Conservation (phyloP, 2,888 invertebrate species). For the Noctua janthe region DNA sequence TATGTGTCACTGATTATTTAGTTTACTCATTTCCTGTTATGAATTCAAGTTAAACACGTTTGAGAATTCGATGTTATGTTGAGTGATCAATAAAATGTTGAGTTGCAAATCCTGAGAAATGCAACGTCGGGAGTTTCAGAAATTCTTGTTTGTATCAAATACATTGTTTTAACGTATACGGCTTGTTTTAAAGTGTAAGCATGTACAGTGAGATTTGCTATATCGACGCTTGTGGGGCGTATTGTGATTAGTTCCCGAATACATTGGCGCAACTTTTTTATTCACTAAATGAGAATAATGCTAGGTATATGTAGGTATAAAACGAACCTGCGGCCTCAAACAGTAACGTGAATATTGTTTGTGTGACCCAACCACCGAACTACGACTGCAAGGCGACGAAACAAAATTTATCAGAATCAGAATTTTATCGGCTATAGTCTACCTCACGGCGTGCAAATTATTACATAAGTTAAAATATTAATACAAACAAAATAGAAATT, state of each 20-base stretch:
- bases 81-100: slow-evolving; percentile 17
- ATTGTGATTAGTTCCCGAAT: neutral
- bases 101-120: slow-evolving; percentile 26
- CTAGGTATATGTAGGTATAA: no score
- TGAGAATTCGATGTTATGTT: slow-evolving; percentile 17
- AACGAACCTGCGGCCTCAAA: neutral
- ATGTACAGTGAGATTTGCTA: neutral
- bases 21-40: slow-evolving; percentile 13
- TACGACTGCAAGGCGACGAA: neutral
- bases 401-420: no score
- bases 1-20: neutral
- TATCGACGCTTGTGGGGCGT: no score
- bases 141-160: slow-evolving; percentile 5
- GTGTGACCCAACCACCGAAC: neutral
- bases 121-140: slow-evolving; percentile 10
- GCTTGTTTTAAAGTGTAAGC: slow-evolving; percentile 10
- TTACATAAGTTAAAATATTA: no score
- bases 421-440: no score
- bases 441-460: no score
- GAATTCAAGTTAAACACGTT: slow-evolving; percentile 23
- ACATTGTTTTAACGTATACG: neutral
- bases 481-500: no score
- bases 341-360: neutral
- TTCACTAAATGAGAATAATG: neutral
- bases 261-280: neutral